A percentile compares a stretch with the other conserved stretches of the same genome.
phyloP scores from a whole-genome alignment of 2,797 vertebrate species.

The Artibeus lituratus region DNA sequence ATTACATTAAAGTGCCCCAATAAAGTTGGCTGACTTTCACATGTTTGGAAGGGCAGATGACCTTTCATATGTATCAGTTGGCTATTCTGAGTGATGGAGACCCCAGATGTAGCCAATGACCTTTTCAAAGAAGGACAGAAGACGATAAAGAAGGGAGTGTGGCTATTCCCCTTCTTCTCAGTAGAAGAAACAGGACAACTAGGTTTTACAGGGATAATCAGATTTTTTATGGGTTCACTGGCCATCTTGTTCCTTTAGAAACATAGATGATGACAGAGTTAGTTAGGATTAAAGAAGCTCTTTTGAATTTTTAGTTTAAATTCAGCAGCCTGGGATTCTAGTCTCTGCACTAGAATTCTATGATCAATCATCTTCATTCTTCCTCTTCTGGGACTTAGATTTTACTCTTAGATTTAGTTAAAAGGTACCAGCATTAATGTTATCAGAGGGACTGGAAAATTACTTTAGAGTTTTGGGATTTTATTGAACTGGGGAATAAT shows the following conservation, averaged over 20 bases:
- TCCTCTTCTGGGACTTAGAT: constrained; percentile 22
- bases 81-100: constrained; percentile 39
- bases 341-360: neutral
- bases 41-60: constrained; percentile 54
- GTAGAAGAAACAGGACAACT: neutral
- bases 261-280: constrained; percentile 49
- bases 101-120: constrained; percentile 51
- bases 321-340: constrained; percentile 18
- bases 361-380: constrained; percentile 57
- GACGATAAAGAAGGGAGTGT: constrained; percentile 22
- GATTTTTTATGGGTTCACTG: constrained; percentile 46
- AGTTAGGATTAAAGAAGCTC: constrained; percentile 12
- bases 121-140: constrained; percentile 45
- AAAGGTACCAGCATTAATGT: constrained; percentile 26
- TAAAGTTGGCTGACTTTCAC: constrained; percentile 66
- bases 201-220: constrained; percentile 39
- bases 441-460: constrained; percentile 54
- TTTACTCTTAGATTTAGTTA: constrained; percentile 49
- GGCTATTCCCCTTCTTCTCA: neutral
- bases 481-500: constrained; percentile 55
- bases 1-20: constrained; percentile 59
- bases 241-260: constrained; percentile 51
- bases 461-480: constrained; percentile 46
- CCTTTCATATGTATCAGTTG: constrained; percentile 26
- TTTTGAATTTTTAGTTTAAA: constrained; percentile 42